Percentiles rank a stretch among this genome's conserved stretches.
These are phyloP conservation scores for Psittacula cyanocephala DNA, from an alignment of 2,113 vertebrate genomes.

Conservation along the genomic window DNA sequence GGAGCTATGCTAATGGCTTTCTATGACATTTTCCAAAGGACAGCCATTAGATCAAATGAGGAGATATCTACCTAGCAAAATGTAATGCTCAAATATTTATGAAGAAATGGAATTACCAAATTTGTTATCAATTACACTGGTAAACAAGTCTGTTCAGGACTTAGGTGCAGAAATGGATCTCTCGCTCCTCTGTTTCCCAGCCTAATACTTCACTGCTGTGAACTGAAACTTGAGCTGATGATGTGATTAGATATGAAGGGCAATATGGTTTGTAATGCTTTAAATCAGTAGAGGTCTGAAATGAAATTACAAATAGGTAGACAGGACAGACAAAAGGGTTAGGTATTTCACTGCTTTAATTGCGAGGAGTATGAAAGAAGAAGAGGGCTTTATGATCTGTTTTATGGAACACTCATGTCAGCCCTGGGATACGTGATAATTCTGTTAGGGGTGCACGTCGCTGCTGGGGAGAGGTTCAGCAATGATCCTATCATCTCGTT, in stretches of 20 bases:
- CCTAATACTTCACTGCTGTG: neutral
- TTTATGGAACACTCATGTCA: neutral
- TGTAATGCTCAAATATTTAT: slow-evolving; percentile 59
- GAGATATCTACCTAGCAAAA: slow-evolving; percentile 34
- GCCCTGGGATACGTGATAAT: neutral
- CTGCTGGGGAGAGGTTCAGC: neutral
- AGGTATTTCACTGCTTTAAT: neutral
- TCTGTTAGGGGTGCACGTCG: neutral
- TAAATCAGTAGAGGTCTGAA: neutral
- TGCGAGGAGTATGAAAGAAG: neutral
- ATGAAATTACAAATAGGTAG: neutral
- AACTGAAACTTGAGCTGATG: neutral
- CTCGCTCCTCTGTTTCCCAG: neutral
- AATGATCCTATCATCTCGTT: accelerated
- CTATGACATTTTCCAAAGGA: slow-evolving; percentile 69
- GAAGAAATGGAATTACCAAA: slow-evolving; percentile 47
- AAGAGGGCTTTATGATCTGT: neutral
- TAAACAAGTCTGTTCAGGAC: slow-evolving; percentile 25
- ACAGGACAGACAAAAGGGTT: neutral
- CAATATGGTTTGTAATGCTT: neutral
- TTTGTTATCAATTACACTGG: slow-evolving; percentile 44
- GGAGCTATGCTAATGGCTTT: slow-evolving; percentile 45
- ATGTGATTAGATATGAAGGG: neutral
- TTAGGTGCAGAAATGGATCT: neutral
- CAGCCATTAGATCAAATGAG: slow-evolving; percentile 55